A percentile compares a stretch with the other conserved stretches of the same genome.
Evolutionary conservation across 2,888 invertebrate species (phyloP).

Genomic region (Phania funesta): DNA sequence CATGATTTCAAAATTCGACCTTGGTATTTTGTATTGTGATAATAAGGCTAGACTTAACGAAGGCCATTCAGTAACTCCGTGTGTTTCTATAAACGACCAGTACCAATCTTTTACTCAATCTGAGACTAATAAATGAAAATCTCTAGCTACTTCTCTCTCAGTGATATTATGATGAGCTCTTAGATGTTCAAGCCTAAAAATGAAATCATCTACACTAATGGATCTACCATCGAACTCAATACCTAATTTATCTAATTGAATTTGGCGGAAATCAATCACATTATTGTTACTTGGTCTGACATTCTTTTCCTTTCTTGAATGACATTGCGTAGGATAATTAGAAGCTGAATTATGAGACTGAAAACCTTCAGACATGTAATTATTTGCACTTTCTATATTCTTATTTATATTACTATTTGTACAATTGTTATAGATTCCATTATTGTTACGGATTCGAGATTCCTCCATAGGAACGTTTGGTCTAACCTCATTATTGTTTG

Average conservation of each 20-base stretch:
- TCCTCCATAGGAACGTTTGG: too few species aligned
- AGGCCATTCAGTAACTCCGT: not conserved
- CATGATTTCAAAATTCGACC: not conserved
- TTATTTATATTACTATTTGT: too few species aligned
- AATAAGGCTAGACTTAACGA: not conserved
- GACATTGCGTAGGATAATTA: not conserved
- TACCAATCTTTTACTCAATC: slow-evolving; percentile 45
- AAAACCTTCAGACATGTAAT: too few species aligned
- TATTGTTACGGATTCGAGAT: too few species aligned
- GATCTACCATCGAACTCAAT: slow-evolving; percentile 25
- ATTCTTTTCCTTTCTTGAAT: not conserved
- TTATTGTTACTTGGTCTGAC: not conserved
- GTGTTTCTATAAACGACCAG: slow-evolving; percentile 19
- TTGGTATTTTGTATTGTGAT: not conserved
- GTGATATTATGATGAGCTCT: slow-evolving; percentile 21
- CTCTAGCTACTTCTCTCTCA: slow-evolving; percentile 11
- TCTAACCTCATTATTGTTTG: too few species aligned
- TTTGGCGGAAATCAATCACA: not conserved
- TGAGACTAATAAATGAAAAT: slow-evolving; percentile 18
- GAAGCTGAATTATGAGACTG: not conserved
- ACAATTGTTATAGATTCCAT: too few species aligned
- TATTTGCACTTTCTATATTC: too few species aligned
- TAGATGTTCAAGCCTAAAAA: slow-evolving; percentile 27
- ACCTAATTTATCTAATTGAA: slow-evolving; percentile 42
- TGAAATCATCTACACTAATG: slow-evolving; percentile 31